Evolutionary conservation across 1,140 invertebrate species (phyloP), one percentile per base, ranked within the genome.

Genomic region (Drosophila tsacasi): DNA sequence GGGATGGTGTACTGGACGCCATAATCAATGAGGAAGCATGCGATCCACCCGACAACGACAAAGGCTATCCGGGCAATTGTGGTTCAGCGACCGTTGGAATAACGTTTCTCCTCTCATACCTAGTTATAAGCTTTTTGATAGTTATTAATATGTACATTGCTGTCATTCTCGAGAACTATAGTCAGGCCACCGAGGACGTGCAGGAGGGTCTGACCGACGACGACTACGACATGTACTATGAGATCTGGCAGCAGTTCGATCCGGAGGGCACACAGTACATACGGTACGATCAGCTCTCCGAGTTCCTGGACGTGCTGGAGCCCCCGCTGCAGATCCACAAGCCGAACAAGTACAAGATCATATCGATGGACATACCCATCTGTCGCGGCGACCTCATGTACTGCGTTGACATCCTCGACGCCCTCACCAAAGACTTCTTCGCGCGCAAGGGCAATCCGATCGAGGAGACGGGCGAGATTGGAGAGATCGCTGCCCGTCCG

Each of bases 101-200:
- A 91, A 96, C 97, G 44, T 99, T 97, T 94, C 94, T 99, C 73
- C 96, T 99, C 60, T 97, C 97, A 90, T 99, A 99, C 93, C 95
- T 99, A 92, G 97, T 99, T 84, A 99, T 99, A 93, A 98, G 97
- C 93, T 99, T 99, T 94, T 95, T 99, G 83, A 99, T 99, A 92
- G 98, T 99, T 76, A 98, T 99, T 93, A 99, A 99, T 96, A 99
- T 99, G 98, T 99, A 99, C 95, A 99, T 99, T 94, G 98, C 98
- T 91, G 98, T 99, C 93, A 99, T 99, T 93, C 95, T 99, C 93
- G 98, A 99, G 94, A 99, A 99, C 94, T 99, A 99, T 94, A 99
- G 97, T 64, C 97, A 98, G 94, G 98, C 98, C 37, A 99, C 98
- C 46, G 98, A 99, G 94, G 99, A 99, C 93, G 99, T 99, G 47